Base-by-base conservation (phyloP, 2,888 invertebrate genomes). In the Eucriotettix oculatus region DNA sequence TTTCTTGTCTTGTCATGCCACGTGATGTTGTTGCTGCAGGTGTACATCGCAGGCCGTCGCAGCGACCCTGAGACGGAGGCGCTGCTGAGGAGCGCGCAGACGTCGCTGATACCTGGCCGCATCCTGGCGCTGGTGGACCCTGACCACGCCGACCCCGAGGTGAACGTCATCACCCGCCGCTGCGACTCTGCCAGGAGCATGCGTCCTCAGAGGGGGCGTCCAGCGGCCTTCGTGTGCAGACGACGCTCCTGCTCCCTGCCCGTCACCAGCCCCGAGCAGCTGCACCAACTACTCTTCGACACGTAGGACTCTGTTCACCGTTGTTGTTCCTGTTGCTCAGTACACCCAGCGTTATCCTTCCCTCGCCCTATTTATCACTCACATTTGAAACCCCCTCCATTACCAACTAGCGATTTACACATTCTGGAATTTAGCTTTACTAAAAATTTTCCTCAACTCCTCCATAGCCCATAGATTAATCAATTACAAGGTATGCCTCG, bases 171-270 rank as follows among this genome's bases (percentile, higher is more conserved):
- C 53, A 68, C 72, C 43, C 67, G 71, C 7, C 73, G 72, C 60
- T 72, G 75, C 54, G 70, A 73, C 73, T 76, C 62, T 53, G 61
- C 64, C 40, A 63, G 60, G 60, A 79, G 80, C 57, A 77, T 79
- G 67, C 74, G 77, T 57, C 74, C 78, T 9, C 71, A 79, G 0
- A 78, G 81, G 41, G 84, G 82, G 40, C 79, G 78, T 59, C 81
- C 87, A 0, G 82, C 85, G 0, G 89, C 85, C 29, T 89, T 85
- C 71, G 86, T 90, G n/a, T 90, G 90, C 70, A 79, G 84, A 10
- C 83, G 86, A 66, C 84, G 81, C 71, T 77, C 85, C 1, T 90
- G 90, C 71, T 83, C 84, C 9, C 73, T 88, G 59, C 90, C 90
- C 2, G 85, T 88, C 56, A 84, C 83, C 0, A 81, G 82, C 58